Evolutionary conservation across 2,797 vertebrate genomes (phyloP).

Genomic region (Zonotrichia albicollis): DNA sequence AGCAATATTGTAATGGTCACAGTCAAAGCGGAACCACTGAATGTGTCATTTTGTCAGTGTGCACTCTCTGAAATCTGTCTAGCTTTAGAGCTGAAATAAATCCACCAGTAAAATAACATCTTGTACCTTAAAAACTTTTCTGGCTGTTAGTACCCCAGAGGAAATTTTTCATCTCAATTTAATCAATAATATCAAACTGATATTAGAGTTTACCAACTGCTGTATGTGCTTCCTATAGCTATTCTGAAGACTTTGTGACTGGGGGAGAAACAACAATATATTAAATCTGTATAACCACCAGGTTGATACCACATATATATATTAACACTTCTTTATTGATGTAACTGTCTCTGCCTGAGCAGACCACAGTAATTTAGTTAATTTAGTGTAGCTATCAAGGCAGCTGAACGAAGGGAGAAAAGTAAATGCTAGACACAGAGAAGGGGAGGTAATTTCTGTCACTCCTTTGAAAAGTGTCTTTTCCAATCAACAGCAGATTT

Average conservation of each 20-base stretch:
- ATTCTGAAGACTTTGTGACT: background rate
- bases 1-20: background rate
- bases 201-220: background rate
- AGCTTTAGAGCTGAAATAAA: background rate
- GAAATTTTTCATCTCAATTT: background rate
- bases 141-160: background rate
- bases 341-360: background rate
- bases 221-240: background rate
- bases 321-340: background rate
- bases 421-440: background rate
- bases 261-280: background rate
- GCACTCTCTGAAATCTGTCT: background rate
- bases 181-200: background rate
- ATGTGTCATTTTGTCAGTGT: background rate
- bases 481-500: conserved; percentile 5
- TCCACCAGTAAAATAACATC: background rate
- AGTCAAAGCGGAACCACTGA: background rate
- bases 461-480: background rate
- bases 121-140: background rate
- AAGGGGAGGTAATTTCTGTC: background rate
- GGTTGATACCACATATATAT: background rate
- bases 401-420: background rate
- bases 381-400: background rate
- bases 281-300: background rate
- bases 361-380: background rate